A percentile compares a stretch with the other conserved stretches of the same genome.
phyloP scores from a whole-genome alignment of 2,888 invertebrate species.

The Achlya flavicornis region DNA sequence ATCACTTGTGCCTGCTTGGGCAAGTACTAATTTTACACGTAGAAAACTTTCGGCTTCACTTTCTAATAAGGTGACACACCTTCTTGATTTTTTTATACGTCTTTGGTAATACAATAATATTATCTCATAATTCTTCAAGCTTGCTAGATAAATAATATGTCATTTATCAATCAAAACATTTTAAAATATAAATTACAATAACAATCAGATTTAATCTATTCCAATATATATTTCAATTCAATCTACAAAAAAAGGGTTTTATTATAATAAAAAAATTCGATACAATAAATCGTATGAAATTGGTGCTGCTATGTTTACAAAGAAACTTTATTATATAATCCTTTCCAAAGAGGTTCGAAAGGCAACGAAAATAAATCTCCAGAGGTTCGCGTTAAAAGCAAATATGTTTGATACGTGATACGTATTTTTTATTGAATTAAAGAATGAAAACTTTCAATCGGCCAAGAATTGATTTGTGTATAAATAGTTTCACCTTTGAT shows the following conservation, averaged over 20 bases:
- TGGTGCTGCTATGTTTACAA: not conserved
- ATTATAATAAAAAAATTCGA: not conserved
- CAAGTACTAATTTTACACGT: no score
- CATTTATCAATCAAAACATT: not conserved
- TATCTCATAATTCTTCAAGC: not conserved
- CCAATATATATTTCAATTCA: not conserved
- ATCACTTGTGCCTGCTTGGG: no score
- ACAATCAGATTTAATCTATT: not conserved
- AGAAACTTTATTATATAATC: constrained; percentile 1
- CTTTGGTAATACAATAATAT: not conserved
- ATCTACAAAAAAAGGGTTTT: not conserved
- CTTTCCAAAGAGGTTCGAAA: not conserved
- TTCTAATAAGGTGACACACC: no score
- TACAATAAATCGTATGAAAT: not conserved
- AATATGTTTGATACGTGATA: not conserved
- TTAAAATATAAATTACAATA: not conserved
- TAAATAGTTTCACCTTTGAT: no score
- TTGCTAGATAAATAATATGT: not conserved
- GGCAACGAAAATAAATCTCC: not conserved
- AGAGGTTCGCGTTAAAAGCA: not conserved
- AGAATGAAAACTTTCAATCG: no score
- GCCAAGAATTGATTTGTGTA: no score
- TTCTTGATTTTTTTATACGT: no score
- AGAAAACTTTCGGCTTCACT: no score
- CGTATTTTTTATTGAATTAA: not conserved